Evolutionary conservation across 2,113 vertebrate genomes (phyloP).

Genomic region (Erpornis zantholeuca): DNA sequence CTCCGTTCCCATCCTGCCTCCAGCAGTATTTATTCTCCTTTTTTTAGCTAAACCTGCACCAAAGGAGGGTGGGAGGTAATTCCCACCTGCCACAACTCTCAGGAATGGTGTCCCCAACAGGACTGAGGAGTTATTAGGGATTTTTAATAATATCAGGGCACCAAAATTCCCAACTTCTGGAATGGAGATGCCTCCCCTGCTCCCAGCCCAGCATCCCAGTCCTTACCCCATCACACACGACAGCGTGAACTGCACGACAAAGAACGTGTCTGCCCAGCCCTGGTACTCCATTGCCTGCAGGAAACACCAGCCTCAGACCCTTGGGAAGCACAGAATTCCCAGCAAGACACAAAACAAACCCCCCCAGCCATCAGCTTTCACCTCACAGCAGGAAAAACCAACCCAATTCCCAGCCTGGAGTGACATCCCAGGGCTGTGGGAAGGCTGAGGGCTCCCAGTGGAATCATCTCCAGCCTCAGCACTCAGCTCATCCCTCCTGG

Average conservation of each 20-base stretch:
- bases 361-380: fast-evolving
- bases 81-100: not conserved
- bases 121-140: not conserved
- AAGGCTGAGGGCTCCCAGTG: fast-evolving
- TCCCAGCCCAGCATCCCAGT: fast-evolving
- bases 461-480: not conserved
- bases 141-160: not conserved
- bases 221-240: conserved; percentile 85
- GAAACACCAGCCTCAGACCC: not conserved
- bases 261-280: conserved; percentile 78
- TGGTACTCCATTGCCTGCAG: conserved; percentile 78
- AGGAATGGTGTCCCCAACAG: fast-evolving
- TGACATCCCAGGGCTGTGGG: not conserved
- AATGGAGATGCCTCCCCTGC: not conserved
- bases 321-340: fast-evolving
- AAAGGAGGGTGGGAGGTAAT: not conserved
- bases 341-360: not conserved
- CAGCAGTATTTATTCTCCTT: fast-evolving
- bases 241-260: conserved; percentile 75
- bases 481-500: not conserved
- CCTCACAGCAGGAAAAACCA: not conserved
- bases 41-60: not conserved
- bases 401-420: fast-evolving
- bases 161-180: fast-evolving
- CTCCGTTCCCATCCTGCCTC: not conserved